These are phyloP conservation scores for Phortica magna DNA, from an alignment of 2,888 invertebrate species.

Conservation along the genomic window DNA sequence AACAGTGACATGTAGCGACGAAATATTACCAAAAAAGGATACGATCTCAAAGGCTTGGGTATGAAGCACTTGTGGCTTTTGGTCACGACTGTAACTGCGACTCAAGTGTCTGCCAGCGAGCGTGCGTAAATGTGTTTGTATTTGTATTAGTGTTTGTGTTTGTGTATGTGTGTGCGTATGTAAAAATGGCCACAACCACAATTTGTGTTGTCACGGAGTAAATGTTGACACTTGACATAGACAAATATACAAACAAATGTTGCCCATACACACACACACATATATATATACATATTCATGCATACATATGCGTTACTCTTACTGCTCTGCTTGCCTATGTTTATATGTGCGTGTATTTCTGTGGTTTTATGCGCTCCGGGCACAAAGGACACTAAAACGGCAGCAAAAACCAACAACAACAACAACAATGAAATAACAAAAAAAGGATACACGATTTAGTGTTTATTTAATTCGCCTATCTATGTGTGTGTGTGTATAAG, in stretches of 20 bases:
- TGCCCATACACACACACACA: constrained; percentile 3
- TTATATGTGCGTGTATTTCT: neutral
- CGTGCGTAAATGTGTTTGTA: constrained; percentile 26
- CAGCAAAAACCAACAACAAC: constrained; percentile 12
- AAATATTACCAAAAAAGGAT: constrained; percentile 41
- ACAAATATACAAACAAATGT: constrained; percentile 56
- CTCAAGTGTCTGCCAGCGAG: neutral
- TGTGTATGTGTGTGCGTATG: constrained; percentile 36
- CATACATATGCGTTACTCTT: constrained; percentile 6
- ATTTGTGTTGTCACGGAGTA: constrained; percentile 70
- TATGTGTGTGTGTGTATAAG: constrained; percentile 1
- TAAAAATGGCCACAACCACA: constrained; percentile 66
- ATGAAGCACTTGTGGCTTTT: constrained; percentile 44
- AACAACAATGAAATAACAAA: neutral
- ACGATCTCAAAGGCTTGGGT: constrained; percentile 47
- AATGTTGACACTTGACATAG: constrained; percentile 69
- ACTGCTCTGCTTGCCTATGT: neutral
- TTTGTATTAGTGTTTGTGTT: constrained; percentile 28
- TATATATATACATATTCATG: constrained; percentile 13
- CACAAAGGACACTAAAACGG: neutral
- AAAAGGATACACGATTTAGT: constrained; percentile 8
- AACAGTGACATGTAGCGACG: constrained; percentile 30
- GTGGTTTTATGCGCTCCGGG: constrained; percentile 27
- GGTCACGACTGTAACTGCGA: constrained; percentile 32
- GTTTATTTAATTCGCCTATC: constrained; percentile 10